Evolutionary conservation across 1,140 invertebrate genomes (phyloP), one percentile per base, ranked within the genome.

Genomic region (Megalopta genalis): DNA sequence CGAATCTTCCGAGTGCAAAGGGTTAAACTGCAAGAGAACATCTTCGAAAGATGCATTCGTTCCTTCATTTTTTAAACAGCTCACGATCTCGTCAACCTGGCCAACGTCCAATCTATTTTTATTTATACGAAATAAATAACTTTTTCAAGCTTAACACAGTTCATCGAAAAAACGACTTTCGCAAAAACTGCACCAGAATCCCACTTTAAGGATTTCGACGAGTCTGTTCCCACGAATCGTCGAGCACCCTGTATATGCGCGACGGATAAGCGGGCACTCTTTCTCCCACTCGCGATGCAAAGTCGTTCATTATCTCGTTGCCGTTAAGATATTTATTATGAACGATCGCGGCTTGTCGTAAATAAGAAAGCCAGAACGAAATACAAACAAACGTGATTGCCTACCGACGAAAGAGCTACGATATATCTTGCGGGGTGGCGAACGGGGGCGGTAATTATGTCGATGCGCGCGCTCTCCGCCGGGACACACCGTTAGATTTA

Each of bases 361-460:
- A 87, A 88, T 85, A 88, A 81, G 67, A 63, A 59, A 63, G 57
- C 79, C 73, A 67, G 64, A 80, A 64, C 32, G 63, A 67, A 32
- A 59, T 71, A 77, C 49, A 81, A 81, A 84, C 60, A 84, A 85
- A 78, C 67, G 62, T 57, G 69, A 82, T 78, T 82, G 64, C 59
- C 52, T 63, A 80, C 57, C 78, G 77, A 59, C 69, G 59, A 80
- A 64, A 66, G 32, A 69, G 54, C 46, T 14, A 52, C 79, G 74
- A 75, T 69, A 62, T 77, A 77, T 78, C 78, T 78, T 74, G 46
- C 57, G 27, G 81, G 78, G 81, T 84, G 76, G 66, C 64, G 80
- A 83, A 86, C 66, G 64, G 65, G 80, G 76, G 81, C 70, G 80
- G 81, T 82, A 87, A 87, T 88, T 83, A 86, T 86, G 86, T 87